These are phyloP conservation scores for Nomada fabriciana DNA, from an alignment of 2,888 invertebrate genomes.

Conservation along the genomic window DNA sequence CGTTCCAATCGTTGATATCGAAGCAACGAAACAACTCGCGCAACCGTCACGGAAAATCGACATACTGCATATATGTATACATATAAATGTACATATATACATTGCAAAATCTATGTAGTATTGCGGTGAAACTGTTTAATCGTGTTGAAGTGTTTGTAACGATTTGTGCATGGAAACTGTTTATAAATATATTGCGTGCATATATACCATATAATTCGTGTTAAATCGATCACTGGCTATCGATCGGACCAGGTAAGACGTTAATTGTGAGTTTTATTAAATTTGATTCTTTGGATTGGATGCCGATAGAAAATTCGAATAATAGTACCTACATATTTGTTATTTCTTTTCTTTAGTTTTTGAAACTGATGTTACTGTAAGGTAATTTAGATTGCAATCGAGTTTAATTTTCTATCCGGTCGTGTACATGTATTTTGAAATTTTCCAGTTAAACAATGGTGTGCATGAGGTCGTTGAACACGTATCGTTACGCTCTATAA, in stretches of 20 bases:
- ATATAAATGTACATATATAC: too few species aligned
- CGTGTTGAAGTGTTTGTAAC: background rate
- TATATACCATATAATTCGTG: background rate
- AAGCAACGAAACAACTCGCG: constrained; percentile 22
- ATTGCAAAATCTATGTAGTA: background rate
- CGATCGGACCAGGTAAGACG: background rate
- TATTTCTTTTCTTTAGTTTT: background rate
- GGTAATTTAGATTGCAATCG: too few species aligned
- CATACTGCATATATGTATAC: background rate
- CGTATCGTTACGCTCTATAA: too few species aligned
- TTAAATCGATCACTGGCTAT: background rate
- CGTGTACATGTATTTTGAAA: too few species aligned
- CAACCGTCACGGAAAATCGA: constrained; percentile 5
- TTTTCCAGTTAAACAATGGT: too few species aligned
- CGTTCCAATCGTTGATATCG: constrained; percentile 40
- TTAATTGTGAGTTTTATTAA: background rate
- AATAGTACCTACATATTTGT: too few species aligned
- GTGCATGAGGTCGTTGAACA: too few species aligned
- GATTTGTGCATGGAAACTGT: background rate
- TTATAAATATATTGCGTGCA: too few species aligned
- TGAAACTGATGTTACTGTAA: too few species aligned
- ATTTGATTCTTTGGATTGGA: background rate
- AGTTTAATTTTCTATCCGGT: too few species aligned
- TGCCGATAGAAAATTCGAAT: background rate
- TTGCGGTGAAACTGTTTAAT: background rate